These are phyloP conservation scores for Tinea trinotella DNA, from an alignment of 2,888 invertebrate species.

Conservation along the genomic window DNA sequence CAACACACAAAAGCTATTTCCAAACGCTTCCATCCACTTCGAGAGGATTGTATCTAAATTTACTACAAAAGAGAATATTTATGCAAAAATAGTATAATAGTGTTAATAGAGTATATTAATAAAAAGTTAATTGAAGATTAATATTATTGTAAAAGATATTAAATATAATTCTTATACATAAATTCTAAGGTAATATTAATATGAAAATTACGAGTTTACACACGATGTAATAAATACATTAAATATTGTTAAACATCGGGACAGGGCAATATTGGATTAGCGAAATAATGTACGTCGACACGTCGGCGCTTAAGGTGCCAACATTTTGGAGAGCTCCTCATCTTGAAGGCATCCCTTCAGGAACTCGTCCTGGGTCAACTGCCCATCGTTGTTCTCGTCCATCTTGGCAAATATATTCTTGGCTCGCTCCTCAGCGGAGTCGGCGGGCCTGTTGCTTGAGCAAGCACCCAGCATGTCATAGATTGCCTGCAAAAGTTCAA, in stretches of 20 bases:
- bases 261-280: slow-evolving; percentile 9
- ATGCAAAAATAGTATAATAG: background rate
- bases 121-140: background rate
- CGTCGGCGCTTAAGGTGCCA: slow-evolving; percentile 83
- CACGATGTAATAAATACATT: slow-evolving; percentile 3
- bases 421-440: slow-evolving; percentile 97
- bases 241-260: slow-evolving; percentile 1
- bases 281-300: background rate
- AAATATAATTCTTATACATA: background rate
- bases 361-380: slow-evolving; percentile 98
- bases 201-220: slow-evolving; percentile 6
- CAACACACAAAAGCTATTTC: background rate
- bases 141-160: background rate
- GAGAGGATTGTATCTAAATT: background rate
- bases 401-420: slow-evolving; percentile 99
- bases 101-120: background rate
- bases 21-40: background rate
- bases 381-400: slow-evolving; percentile 99
- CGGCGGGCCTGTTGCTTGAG: slow-evolving; percentile 94
- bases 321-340: slow-evolving; percentile 94
- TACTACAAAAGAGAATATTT: background rate
- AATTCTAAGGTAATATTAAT: background rate
- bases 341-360: slow-evolving; percentile 97
- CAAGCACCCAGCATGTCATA: slow-evolving; percentile 99
- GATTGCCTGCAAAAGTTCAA: slow-evolving; percentile 85